phyloP scores from a whole-genome alignment of 2,888 invertebrate genomes.

The Lithophane leautieri region DNA sequence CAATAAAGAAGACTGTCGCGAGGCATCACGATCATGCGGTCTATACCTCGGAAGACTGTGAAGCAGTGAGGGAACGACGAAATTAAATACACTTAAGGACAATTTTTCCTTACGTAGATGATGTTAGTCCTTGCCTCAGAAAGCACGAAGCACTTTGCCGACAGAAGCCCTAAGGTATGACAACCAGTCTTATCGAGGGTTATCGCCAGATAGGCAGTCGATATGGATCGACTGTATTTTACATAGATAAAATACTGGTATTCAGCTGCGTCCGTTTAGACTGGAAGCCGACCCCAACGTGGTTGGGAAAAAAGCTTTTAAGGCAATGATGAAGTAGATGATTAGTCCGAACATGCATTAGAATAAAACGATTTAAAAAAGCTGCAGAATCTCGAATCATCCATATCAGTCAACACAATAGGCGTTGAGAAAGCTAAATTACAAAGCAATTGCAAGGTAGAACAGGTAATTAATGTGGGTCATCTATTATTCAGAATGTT shows the following conservation, averaged over 20 bases:
- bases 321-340: not conserved
- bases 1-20: no score
- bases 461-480: conserved; percentile 32
- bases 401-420: not conserved
- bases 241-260: no score
- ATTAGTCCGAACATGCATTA: not conserved
- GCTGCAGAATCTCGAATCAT: not conserved
- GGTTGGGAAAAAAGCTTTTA: not conserved
- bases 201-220: not conserved
- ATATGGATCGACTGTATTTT: no score
- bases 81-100: not conserved
- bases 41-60: no score
- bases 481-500: conserved; percentile 37
- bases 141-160: not conserved
- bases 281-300: no score
- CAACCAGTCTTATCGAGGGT: not conserved
- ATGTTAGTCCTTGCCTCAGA: not conserved
- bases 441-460: conserved; percentile 15
- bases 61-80: not conserved
- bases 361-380: not conserved
- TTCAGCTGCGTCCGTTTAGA: not conserved
- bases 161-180: not conserved
- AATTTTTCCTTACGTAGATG: not conserved
- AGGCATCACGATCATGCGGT: not conserved
- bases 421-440: not conserved